Base-by-base conservation (phyloP, 2,888 invertebrate species). In the Andrena marginata region DNA sequence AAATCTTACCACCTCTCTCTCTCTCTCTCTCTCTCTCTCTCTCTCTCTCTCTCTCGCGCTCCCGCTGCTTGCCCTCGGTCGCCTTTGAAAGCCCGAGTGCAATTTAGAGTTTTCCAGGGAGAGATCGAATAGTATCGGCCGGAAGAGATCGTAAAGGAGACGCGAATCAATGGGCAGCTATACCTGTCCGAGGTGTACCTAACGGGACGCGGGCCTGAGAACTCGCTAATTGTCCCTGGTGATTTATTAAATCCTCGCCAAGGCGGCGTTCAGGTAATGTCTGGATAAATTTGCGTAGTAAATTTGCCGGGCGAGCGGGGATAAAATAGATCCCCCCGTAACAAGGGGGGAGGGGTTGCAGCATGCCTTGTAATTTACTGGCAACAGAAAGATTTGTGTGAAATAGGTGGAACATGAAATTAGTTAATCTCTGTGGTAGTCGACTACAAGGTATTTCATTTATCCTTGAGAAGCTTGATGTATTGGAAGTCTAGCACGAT, bases 231-330 rank as follows among this genome's bases (percentile, higher is more conserved):
- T 84, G 78, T 79, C 35, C 29, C 6, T 10, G 42, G 48, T 85
- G 84, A 84, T 84, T 85, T 84, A 84, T 85, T 84, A 81, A 85
- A 76, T 70, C 59, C 42, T 29, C 33, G 23, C 56, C 35, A 6
- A 23, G 56, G 35, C 29, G 31, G 54, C 13, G 33, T n/a, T 56
- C 16, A 42, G 49, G n/a, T 31, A 59, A 73, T 54, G 48, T n/a
- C 20, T 26, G 42, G 49, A 63, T 68, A 74, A 56, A 72, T 67
- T 71, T 67, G 31, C 42, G 54, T 60, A 42, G 78, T 60, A 79
- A 77, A 77, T 71, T 78, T 71, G 23, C n/a, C 20, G n/a, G 16
- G 23, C 35, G 16, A 63, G 63, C 51, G 67, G 49, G 29, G 42
- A 63, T 23, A 29, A 67, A 35, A 23, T 35, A 8, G 60, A 71